These are phyloP conservation scores for Sebastes hubbsi DNA, from an alignment of 2,797 vertebrate genomes.

Conservation along the genomic window DNA sequence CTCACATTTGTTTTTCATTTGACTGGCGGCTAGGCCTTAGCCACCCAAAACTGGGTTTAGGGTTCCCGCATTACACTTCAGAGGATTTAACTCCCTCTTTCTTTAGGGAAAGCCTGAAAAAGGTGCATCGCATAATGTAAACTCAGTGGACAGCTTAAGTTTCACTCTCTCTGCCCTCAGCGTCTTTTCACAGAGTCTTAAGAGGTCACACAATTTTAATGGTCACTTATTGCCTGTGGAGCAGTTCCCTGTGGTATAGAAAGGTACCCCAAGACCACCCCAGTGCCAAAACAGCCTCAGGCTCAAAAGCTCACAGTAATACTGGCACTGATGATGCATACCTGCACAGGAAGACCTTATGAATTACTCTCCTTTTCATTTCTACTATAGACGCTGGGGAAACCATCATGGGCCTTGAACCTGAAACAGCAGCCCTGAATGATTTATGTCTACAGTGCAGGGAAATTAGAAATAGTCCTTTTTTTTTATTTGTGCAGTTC, in stretches of 20 bases:
- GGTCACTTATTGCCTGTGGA: slow-evolving; percentile 82
- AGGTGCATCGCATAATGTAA: slow-evolving; percentile 64
- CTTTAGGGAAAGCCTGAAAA: slow-evolving; percentile 53
- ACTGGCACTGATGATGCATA: slow-evolving; percentile 60
- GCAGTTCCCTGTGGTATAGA: slow-evolving; percentile 68
- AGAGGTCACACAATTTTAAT: slow-evolving; percentile 81
- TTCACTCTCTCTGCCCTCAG: slow-evolving; percentile 64
- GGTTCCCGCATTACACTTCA: slow-evolving; percentile 71
- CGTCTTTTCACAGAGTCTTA: slow-evolving; percentile 79
- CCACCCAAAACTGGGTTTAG: slow-evolving; percentile 78
- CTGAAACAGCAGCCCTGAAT: slow-evolving; percentile 52
- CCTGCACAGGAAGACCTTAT: slow-evolving; percentile 52
- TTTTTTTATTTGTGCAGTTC: slow-evolving; percentile 63
- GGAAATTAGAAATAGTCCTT: slow-evolving; percentile 47
- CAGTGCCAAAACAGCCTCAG: slow-evolving; percentile 70
- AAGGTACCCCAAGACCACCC: slow-evolving; percentile 77
- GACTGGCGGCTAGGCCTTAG: slow-evolving; percentile 69
- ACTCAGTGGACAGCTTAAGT: slow-evolving; percentile 64
- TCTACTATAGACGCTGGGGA: slow-evolving; percentile 35
- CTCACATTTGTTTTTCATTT: slow-evolving; percentile 92
- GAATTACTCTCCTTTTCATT: slow-evolving; percentile 52
- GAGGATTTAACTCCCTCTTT: slow-evolving; percentile 63
- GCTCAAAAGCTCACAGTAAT: slow-evolving; percentile 69
- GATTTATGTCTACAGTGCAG: slow-evolving; percentile 41
- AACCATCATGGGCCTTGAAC: slow-evolving; percentile 46